Evolutionary conservation across 2,113 vertebrate species (phyloP), one percentile per base, ranked within the genome.

Genomic region (Chionomys nivalis): DNA sequence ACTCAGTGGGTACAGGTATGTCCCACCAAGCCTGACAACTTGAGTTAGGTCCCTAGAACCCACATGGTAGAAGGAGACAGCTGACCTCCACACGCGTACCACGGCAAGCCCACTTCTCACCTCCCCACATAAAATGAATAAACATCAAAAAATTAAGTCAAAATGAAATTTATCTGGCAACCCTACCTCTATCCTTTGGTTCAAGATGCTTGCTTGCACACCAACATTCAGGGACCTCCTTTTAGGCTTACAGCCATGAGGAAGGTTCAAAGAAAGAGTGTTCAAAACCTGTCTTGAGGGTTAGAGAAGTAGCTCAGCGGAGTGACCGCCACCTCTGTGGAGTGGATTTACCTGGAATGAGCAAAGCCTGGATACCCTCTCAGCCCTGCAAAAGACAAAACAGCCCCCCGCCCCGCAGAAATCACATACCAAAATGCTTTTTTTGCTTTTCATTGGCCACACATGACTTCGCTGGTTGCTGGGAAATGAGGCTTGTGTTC

Each of bases 181-280:
- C 12, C 65, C n/a, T 42, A 1, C 28, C 14, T 92, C 49, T 19
- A n/a, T 33, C 42, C 93, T 75, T n/a, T 91, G 77, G n/a, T 68
- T 91, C 89, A 91, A 61, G 49, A n/a, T 72, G n/a, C 75, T 47
- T 79, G 82, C 72, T 76, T 55, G 31, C 8, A 0, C 5, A 7
- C 47, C 77, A 93, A 73, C 42, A 6, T n/a, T 92, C 7, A 16
- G 73, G 73, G 33, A 81, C 55, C 52, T 77, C 9, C 17, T 47
- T 94, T 90, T 49, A 92, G 75, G 75, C 55, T 70, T 70, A 26
- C 33, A 61, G 66, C 86, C 70, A 23, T 87, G 86, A 94, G 93
- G 61, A 72, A 39, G n/a, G 7, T 73, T 39, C 36, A 73, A n/a
- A 73, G 21, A 39, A 39, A 4, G 17, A n/a, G 36, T 10, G 70